Evolutionary conservation across 2,113 vertebrate species (phyloP).

Genomic region (Microcebus griseorufus): DNA sequence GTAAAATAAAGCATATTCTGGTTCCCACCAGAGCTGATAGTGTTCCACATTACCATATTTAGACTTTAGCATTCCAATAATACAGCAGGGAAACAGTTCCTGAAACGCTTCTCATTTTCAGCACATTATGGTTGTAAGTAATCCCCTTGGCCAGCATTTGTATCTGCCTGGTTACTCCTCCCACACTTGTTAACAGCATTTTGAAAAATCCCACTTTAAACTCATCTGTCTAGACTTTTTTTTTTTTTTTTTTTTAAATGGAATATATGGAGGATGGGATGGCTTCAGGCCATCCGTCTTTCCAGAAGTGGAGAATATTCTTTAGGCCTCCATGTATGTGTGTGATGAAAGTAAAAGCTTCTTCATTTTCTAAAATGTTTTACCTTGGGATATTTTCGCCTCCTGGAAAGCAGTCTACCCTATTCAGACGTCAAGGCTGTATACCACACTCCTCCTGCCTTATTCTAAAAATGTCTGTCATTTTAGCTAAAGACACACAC

Average conservation of each 20-base stretch:
- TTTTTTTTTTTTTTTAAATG: not conserved
- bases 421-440: not conserved
- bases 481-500: not conserved
- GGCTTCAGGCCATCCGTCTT: slow-evolving; percentile 19
- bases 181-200: slow-evolving; percentile 44
- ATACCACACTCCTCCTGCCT: not conserved
- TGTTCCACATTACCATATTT: slow-evolving; percentile 63
- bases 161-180: slow-evolving; percentile 41
- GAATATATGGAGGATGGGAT: not conserved
- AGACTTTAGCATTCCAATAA: slow-evolving; percentile 55
- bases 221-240: not conserved
- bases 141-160: slow-evolving; percentile 12
- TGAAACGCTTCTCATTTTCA: slow-evolving; percentile 56
- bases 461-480: not conserved
- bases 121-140: slow-evolving; percentile 39
- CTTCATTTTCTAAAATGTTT: not conserved
- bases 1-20: slow-evolving; percentile 54
- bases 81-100: slow-evolving; percentile 53
- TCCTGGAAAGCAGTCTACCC: not conserved
- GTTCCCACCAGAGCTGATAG: slow-evolving; percentile 56
- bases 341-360: not conserved
- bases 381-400: not conserved
- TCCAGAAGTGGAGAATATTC: not conserved
- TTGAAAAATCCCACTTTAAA: slow-evolving; percentile 61
- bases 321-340: not conserved